Base-by-base conservation (phyloP, 2,113 vertebrate species). In the Calyptommatus sinebrachiatus region DNA sequence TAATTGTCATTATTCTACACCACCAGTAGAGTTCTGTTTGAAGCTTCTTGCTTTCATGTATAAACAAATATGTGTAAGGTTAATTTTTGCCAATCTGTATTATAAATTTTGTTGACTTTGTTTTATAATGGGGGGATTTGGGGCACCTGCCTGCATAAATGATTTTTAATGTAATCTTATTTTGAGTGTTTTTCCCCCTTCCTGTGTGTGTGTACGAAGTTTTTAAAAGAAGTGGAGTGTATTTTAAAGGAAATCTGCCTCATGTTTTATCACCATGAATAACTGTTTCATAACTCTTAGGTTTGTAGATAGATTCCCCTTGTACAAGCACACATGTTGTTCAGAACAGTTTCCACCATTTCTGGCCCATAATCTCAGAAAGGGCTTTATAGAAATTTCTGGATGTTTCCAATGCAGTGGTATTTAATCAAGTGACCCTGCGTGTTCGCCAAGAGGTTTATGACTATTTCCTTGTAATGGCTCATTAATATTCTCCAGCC, bases 11-110 rank as follows among this genome's bases (percentile, higher is more conserved):
- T 73, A 86, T 88, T 87, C 73, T 66, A 67, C 77, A 75, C 86
- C 84, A 87, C 82, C 80, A 83, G 63, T 88, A 88, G 88, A 87
- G 71, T 80, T 78, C 80, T 89, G 79, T 86, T 89, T 88, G 68
- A 89, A 90, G 83, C 85, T 82, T 85, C 76, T 77, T 57, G 87
- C 77, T 86, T 81, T 87, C 88, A 85, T 90, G 66, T 89, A 89
- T 88, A 76, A 90, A 65, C 14, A 28, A 91, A 86, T 87, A 86
- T 83, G 75, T 91, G 89, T 91, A 86, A 87, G 90, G 84, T 82
- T 88, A 90, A 91, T 83, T 91, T 71, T 76, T 84, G 88, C 82
- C 76, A 85, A 88, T 92, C 61, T 92, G 89, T 92, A 84, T 78
- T 80, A 88, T 84, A 91, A 82, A 81, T 89, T 70, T 82, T 89